Evolutionary conservation across 2,113 vertebrate genomes (phyloP).

Genomic region (Podarcis raffonei): DNA sequence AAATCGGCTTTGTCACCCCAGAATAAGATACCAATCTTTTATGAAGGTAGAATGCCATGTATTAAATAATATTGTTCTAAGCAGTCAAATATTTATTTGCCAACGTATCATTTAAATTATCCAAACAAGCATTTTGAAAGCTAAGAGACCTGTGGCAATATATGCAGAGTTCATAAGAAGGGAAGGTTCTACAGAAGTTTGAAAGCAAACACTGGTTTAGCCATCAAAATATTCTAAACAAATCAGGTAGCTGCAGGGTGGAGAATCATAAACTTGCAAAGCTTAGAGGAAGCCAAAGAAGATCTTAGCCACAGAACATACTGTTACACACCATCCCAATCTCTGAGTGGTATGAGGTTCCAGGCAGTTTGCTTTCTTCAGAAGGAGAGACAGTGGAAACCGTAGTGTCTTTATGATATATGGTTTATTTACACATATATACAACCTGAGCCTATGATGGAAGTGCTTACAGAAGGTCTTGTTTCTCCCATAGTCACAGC

Average conservation of each 20-base stretch:
- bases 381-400: too few relatives aligned
- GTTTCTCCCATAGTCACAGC: too few relatives aligned
- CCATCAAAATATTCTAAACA: neutral
- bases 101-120: neutral
- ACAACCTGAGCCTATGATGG: too few relatives aligned
- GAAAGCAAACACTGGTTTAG: conserved; percentile 23
- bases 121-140: conserved; percentile 16
- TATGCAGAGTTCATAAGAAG: accelerated
- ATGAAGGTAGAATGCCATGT: neutral
- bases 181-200: neutral
- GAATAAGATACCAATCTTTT: neutral
- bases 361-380: too few relatives aligned
- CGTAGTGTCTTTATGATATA: too few relatives aligned
- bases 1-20: conserved; percentile 36
- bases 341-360: too few relatives aligned
- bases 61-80: conserved; percentile 31
- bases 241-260: neutral
- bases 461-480: too few relatives aligned
- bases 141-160: conserved; percentile 10
- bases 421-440: too few relatives aligned
- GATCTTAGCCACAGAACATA: too few relatives aligned
- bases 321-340: too few relatives aligned
- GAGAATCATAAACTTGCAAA: neutral
- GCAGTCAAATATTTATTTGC: conserved; percentile 39
- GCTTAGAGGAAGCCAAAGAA: too few relatives aligned